These are phyloP conservation scores for Hoplostethus mediterraneus DNA, from an alignment of 2,797 vertebrate genomes.

Conservation along the genomic window DNA sequence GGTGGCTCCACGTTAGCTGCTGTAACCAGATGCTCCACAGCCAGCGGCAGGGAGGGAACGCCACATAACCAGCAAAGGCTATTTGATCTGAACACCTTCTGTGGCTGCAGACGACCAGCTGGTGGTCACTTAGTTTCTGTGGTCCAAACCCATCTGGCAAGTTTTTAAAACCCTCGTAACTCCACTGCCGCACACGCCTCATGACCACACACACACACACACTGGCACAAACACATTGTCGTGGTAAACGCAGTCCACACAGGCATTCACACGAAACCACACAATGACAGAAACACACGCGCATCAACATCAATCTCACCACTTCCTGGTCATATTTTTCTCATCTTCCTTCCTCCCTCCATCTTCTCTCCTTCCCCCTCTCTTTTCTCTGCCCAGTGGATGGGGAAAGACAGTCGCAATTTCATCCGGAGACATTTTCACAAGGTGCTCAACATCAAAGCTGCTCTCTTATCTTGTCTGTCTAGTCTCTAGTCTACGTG, in stretches of 20 bases:
- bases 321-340: neutral
- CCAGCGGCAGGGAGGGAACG: slow-evolving; percentile 6
- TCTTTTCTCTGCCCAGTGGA: neutral
- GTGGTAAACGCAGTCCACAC: too few species aligned
- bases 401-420: neutral
- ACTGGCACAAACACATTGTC: neutral
- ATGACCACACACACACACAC: slow-evolving; percentile 36
- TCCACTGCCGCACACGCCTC: neutral
- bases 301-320: neutral
- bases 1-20: neutral
- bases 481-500: too few species aligned
- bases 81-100: slow-evolving; percentile 37
- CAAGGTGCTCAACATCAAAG: neutral
- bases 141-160: slow-evolving; percentile 39
- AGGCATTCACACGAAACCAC: too few species aligned
- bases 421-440: neutral
- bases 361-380: neutral
- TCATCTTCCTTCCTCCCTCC: neutral
- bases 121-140: slow-evolving; percentile 8
- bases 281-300: neutral
- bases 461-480: neutral
- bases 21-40: slow-evolving; percentile 30
- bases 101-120: slow-evolving; percentile 40
- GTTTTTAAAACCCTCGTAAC: slow-evolving; percentile 25
- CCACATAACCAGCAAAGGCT: neutral